Conservation (phyloP, 2,888 invertebrate species). For the Gastracanthus pulcherrimus region DNA sequence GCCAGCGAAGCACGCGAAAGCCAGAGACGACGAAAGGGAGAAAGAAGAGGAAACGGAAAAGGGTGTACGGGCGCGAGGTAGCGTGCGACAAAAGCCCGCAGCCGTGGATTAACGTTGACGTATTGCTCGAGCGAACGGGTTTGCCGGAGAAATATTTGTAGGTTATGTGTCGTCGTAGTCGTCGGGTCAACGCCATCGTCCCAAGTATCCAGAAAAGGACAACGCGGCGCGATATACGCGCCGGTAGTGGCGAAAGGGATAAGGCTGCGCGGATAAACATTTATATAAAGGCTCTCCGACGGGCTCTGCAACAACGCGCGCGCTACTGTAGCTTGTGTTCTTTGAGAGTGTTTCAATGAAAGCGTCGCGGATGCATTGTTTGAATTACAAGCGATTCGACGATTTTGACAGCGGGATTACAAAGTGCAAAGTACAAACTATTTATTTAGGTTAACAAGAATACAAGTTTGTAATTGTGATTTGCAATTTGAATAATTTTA, state of each 20-base stretch:
- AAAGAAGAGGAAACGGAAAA: slow-evolving; percentile 25
- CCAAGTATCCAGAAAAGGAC: neutral
- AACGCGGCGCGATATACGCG: neutral
- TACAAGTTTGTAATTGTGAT: too few relatives aligned
- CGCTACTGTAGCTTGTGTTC: neutral
- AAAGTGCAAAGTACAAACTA: too few relatives aligned
- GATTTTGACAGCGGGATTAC: too few relatives aligned
- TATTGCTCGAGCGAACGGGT: slow-evolving; percentile 58
- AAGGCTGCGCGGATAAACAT: slow-evolving; percentile 35
- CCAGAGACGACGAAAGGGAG: neutral
- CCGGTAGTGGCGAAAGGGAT: too few relatives aligned
- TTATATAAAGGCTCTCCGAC: slow-evolving; percentile 31
- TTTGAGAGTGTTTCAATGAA: neutral
- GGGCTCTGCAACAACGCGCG: slow-evolving; percentile 20
- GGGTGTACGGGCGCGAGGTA: neutral
- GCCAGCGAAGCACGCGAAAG: too few relatives aligned
- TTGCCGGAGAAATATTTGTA: slow-evolving; percentile 68
- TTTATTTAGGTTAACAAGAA: too few relatives aligned
- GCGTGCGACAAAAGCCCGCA: slow-evolving; percentile 22
- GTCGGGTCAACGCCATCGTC: slow-evolving; percentile 71
- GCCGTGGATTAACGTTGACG: slow-evolving; percentile 68
- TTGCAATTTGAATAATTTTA: too few relatives aligned
- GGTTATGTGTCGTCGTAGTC: slow-evolving; percentile 65
- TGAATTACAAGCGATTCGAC: too few relatives aligned
- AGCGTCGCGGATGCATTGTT: too few relatives aligned